A percentile compares a stretch with the other conserved stretches of the same genome.
Conservation (phyloP, 2,797 vertebrate species). For the Periparus ater region DNA sequence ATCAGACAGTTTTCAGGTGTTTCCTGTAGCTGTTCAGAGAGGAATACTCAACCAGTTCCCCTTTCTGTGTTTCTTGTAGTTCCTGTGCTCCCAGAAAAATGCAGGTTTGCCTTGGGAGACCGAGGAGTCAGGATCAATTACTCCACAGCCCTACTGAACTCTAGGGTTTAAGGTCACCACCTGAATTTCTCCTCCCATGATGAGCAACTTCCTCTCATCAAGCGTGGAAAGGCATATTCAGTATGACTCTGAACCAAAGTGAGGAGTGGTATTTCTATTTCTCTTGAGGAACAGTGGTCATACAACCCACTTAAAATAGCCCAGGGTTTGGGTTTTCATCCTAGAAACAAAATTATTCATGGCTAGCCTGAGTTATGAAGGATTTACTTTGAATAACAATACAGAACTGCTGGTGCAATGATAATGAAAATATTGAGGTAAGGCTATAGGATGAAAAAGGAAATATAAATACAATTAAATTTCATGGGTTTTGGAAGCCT, state of each 20-base stretch:
- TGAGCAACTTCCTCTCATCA: not conserved
- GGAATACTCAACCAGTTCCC: not conserved
- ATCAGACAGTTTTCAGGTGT: not conserved
- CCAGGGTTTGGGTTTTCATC: not conserved
- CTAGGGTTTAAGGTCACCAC: not conserved
- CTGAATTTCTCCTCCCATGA: not conserved
- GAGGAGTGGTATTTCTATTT: not conserved
- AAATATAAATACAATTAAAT: not conserved
- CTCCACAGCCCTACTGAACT: not conserved
- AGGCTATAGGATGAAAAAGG: not conserved
- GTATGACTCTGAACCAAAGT: not conserved
- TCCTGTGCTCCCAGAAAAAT: not conserved
- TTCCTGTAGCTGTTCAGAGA: not conserved
- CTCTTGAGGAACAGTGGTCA: not conserved
- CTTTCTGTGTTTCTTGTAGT: not conserved
- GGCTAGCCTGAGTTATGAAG: not conserved
- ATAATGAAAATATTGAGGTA: not conserved
- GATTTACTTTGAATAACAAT: not conserved
- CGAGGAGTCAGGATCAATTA: not conserved
- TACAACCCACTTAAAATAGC: not conserved
- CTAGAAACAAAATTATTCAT: slow-evolving; percentile 7
- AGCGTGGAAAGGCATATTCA: not conserved
- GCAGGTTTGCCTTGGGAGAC: not conserved
- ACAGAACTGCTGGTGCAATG: slow-evolving; percentile 10
- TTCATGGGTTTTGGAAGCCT: not conserved